Evolutionary conservation across 1,140 invertebrate genomes (phyloP), one percentile per base, ranked within the genome.

Genomic region (Archegozetes longisetosus): DNA sequence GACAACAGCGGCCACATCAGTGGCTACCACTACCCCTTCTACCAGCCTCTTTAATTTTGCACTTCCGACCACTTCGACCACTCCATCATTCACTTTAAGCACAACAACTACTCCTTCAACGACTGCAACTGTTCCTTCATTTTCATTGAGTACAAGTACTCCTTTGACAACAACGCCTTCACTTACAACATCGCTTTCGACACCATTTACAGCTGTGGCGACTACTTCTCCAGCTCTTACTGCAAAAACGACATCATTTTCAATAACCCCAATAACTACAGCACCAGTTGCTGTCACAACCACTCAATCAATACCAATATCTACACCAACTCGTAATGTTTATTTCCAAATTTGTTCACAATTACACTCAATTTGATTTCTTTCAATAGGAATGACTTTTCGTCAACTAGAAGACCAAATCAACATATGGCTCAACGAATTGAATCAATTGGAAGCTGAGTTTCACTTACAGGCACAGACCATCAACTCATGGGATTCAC

Each of bases 381-480:
- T 51, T 26, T 51, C 53, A 26, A 53, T 49, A 48, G 28, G 57
- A 55, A 81, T 95, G 67, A 89, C 82, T 20, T 96, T 91, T 68
- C 80, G 82, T 24, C 86, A 94, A 68, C 70, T 96, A 23, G 89
- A 96, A 72, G 91, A 96, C 67, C 79, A 81, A 1, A 90, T 95
- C 51, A 96, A 95, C 69, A 95, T 96, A 71, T 98, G 91, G 90
- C 91, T 86, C 0, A 69, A 87, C 17, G 90, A 95, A 67, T 73
- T 96, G 14, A 87, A 93, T 67, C 88, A 94, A 64, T 90, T 95
- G 69, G 92, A 95, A 69, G 88, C 86, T 70, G 78, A 84, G 1
- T 96, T 96, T 71, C 81, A 92, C 46, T 86, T 90, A 70, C 91
- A 96, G 74, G 90, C 91, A 1, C 87, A 85, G 12, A 86, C 94